These are phyloP conservation scores for Buathra laborator DNA, from an alignment of 2,888 invertebrate genomes.

Conservation along the genomic window DNA sequence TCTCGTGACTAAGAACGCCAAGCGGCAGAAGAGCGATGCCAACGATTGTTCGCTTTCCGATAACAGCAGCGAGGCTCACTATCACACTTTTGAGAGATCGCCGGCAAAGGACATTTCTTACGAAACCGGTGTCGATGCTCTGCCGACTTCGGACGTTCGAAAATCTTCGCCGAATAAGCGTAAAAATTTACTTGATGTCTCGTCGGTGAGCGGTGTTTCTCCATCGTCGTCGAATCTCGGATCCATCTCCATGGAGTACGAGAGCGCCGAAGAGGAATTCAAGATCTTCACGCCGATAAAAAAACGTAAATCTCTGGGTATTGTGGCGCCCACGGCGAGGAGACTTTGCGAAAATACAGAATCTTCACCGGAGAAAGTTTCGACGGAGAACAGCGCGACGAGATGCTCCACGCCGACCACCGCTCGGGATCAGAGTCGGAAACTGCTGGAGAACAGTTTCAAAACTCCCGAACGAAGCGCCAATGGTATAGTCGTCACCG, in stretches of 20 bases:
- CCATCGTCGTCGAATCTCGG: constrained; percentile 30
- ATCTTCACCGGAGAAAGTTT: constrained; percentile 2
- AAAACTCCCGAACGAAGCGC: constrained; percentile 38
- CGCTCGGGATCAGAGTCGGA: not conserved
- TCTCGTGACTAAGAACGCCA: constrained; percentile 19
- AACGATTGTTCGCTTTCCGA: constrained; percentile 43
- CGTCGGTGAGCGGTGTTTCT: constrained; percentile 14
- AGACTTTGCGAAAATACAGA: constrained; percentile 49
- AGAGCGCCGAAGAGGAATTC: constrained; percentile 76
- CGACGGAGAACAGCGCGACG: constrained; percentile 15
- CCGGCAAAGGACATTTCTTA: constrained; percentile 6
- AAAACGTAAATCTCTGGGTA: constrained; percentile 72
- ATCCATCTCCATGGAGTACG: constrained; percentile 62
- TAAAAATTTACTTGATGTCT: constrained; percentile 41
- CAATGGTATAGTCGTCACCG: constrained; percentile 3
- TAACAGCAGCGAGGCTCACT: constrained; percentile 43
- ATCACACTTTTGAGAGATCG: constrained; percentile 43
- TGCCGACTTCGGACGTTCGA: constrained; percentile 20
- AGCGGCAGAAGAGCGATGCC: constrained; percentile 25
- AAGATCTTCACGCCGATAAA: constrained; percentile 81
- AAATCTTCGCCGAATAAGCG: constrained; percentile 68
- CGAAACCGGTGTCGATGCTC: constrained; percentile 40
- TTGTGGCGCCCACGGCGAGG: constrained; percentile 39
- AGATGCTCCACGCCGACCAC: constrained; percentile 62
- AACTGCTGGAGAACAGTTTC: constrained; percentile 10